Evolutionary conservation across 2,888 invertebrate genomes (phyloP).

Genomic region (Acanthosepion lycidas): DNA sequence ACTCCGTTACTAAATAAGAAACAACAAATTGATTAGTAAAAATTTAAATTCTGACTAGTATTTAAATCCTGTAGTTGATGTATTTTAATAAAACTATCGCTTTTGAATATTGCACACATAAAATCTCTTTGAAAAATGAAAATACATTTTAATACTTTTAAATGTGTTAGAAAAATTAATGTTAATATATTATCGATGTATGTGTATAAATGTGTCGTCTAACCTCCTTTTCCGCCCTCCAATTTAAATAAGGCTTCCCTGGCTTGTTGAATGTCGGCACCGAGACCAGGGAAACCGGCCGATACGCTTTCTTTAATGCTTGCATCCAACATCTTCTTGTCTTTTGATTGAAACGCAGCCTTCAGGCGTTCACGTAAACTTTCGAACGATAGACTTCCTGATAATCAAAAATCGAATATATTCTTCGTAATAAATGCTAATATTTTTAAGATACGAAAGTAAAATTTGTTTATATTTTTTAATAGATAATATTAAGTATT

Average conservation of each 20-base stretch:
- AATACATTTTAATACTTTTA: neutral
- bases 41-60: neutral
- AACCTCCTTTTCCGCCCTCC: constrained; percentile 14
- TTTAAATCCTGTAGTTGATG: too few relatives aligned
- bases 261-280: constrained; percentile 40
- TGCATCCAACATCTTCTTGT: neutral
- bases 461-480: too few relatives aligned
- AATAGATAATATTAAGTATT: too few relatives aligned
- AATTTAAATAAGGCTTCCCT: neutral
- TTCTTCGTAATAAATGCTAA: too few relatives aligned
- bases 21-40: too few relatives aligned
- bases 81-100: too few relatives aligned
- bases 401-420: neutral
- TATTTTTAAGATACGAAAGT: too few relatives aligned
- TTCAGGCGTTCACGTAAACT: neutral
- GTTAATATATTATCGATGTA: too few relatives aligned
- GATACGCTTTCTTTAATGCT: neutral
- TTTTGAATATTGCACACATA: too few relatives aligned
- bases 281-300: neutral
- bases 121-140: neutral
- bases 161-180: neutral
- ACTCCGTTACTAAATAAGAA: too few relatives aligned
- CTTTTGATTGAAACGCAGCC: neutral
- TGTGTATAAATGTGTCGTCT: neutral
- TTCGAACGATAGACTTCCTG: neutral